Conservation (phyloP, 1,140 invertebrate species). For the Drosophila nasuta region DNA sequence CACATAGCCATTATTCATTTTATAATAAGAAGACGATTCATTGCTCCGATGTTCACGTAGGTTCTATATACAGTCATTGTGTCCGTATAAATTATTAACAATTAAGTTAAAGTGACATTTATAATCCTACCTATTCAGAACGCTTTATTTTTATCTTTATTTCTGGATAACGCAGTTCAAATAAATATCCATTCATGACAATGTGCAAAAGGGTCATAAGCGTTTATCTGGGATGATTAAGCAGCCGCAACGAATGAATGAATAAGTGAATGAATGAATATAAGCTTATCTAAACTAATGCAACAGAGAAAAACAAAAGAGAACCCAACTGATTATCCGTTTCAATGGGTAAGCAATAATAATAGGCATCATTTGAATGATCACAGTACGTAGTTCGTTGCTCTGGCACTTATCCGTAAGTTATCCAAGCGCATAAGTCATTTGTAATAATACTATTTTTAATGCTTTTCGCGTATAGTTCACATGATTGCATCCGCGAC, state of each 20-base stretch:
- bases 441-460: neutral
- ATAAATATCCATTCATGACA: neutral
- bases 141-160: no score
- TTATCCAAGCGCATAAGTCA: conserved; percentile 28
- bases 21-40: neutral
- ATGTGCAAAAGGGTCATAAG: neutral
- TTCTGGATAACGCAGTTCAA: neutral
- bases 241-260: neutral
- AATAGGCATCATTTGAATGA: neutral
- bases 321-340: neutral
- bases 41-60: neutral
- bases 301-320: neutral
- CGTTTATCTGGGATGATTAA: conserved; percentile 2
- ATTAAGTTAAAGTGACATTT: neutral
- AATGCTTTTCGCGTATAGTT: neutral
- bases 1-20: conserved; percentile 4
- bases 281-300: conserved; percentile 2
- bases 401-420: neutral
- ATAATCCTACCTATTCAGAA: neutral
- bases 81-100: neutral
- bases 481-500: conserved; percentile 28
- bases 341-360: neutral
- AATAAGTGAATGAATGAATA: conserved; percentile 4
- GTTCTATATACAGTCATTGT: neutral
- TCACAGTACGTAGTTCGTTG: neutral